Percentiles rank a stretch among this genome's conserved stretches.
Conservation (phyloP, 2,113 vertebrate species). For the Alexandromys fortis region DNA sequence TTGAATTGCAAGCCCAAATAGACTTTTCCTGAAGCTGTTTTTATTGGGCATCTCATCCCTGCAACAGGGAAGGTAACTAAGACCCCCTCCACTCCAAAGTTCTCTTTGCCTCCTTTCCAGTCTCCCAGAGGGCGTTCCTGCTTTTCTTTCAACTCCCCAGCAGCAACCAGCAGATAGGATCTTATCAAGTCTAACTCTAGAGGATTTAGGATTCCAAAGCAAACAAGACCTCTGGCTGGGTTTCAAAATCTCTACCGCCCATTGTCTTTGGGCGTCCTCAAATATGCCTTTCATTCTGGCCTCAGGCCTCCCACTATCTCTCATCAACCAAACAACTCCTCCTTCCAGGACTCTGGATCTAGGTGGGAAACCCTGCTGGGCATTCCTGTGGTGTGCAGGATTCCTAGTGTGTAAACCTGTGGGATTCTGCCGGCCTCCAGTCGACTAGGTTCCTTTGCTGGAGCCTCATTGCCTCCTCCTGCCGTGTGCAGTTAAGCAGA, state of each 20-base stretch:
- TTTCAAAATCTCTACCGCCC: background rate
- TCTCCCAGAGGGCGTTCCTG: background rate
- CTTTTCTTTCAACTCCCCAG: background rate
- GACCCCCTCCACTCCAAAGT: background rate
- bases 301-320: background rate
- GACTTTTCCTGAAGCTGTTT: background rate
- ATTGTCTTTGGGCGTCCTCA: background rate
- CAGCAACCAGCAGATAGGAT: background rate
- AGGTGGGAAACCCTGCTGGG: no score
- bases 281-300: background rate
- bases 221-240: background rate
- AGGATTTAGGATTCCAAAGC: background rate
- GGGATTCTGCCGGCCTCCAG: background rate
- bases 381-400: background rate
- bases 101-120: background rate
- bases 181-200: background rate
- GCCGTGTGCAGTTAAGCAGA: no score
- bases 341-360: background rate
- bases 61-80: background rate
- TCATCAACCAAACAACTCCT: background rate
- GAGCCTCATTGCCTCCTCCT: background rate
- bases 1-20: background rate
- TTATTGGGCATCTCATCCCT: background rate
- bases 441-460: background rate
- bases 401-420: background rate